Evolutionary conservation across 2,888 invertebrate species (phyloP), one percentile per base, ranked within the genome.

Genomic region (Parnassius smintheus): DNA sequence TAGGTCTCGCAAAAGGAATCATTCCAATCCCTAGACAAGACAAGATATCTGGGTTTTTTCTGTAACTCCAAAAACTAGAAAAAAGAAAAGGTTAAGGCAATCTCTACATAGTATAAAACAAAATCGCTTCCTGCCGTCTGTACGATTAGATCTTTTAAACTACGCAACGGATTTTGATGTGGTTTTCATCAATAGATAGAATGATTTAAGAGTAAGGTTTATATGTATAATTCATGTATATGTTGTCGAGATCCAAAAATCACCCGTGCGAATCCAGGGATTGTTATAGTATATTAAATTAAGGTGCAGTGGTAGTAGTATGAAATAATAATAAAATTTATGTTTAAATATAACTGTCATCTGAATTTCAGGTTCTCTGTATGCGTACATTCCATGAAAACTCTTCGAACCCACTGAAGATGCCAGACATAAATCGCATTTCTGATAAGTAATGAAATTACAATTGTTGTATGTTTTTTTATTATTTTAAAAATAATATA

Each of bases 361-460:
- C n/a, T 52, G 12, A 9, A 42, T 55, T 55, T 4, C 55, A 55
- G 55, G 22, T 9, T 42, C 3, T 10, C 7, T n/a, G 11, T 22
- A 55, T 55, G 12, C 11, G 10, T 55, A 11, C 45, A 7, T 45
- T 44, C 13, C 18, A 45, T 22, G 11, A 55, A 18, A 45, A 45
- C 11, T 55, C 42, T 11, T 55, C 11, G 7, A 45, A 55, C 13
- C 13, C 11, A 9, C 18, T 42, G 10, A 18, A 10, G 9, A 4
- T 55, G 1, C 55, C 55, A 45, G 55, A 55, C 8, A 18, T 55
- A 4, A 9, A 55, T 12, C 42, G 44, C 2, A 55, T 55, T 12
- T 55, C 22, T 45, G 42, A 45, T 22, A 55, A 42, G 55, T 55
- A 55, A 45, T 4, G 8, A 13, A 35, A 35, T 12, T 41, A n/a